A percentile compares a stretch with the other conserved stretches of the same genome.
These are phyloP conservation scores for Melipona quadrifasciata DNA, from an alignment of 1,140 invertebrate genomes.

Conservation along the genomic window DNA sequence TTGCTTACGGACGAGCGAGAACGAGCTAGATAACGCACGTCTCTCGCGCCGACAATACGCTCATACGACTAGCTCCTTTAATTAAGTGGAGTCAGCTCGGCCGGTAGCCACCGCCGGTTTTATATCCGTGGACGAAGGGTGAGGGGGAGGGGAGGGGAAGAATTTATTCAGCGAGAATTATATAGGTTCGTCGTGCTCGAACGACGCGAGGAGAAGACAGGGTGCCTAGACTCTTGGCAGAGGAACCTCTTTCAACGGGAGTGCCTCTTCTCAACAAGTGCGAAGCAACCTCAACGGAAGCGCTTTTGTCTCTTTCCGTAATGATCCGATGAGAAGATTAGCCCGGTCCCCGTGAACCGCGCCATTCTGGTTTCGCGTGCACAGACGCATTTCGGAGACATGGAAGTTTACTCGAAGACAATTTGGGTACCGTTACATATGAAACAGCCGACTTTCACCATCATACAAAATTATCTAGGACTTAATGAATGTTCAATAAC, in stretches of 20 bases:
- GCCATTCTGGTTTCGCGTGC: background rate
- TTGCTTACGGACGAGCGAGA: constrained; percentile 63
- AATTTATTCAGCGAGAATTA: constrained; percentile 58
- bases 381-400: background rate
- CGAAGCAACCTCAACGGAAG: background rate
- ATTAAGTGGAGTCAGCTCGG: constrained; percentile 75
- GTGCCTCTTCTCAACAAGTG: constrained; percentile 26
- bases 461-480: too few relatives aligned
- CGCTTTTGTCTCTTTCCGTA: background rate
- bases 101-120: constrained; percentile 15
- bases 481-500: too few relatives aligned
- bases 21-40: constrained; percentile 75
- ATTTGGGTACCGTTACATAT: background rate
- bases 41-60: constrained; percentile 67
- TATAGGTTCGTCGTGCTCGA: constrained; percentile 49
- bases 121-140: background rate
- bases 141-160: background rate
- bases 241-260: background rate
- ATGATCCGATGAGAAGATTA: constrained; percentile 19
- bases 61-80: constrained; percentile 68
- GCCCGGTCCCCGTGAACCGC: background rate
- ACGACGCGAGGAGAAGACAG: background rate
- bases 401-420: background rate
- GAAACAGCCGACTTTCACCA: too few relatives aligned
- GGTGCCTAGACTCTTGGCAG: background rate